These are phyloP conservation scores for Diploptera punctata DNA, from an alignment of 2,888 invertebrate species.

Conservation along the genomic window DNA sequence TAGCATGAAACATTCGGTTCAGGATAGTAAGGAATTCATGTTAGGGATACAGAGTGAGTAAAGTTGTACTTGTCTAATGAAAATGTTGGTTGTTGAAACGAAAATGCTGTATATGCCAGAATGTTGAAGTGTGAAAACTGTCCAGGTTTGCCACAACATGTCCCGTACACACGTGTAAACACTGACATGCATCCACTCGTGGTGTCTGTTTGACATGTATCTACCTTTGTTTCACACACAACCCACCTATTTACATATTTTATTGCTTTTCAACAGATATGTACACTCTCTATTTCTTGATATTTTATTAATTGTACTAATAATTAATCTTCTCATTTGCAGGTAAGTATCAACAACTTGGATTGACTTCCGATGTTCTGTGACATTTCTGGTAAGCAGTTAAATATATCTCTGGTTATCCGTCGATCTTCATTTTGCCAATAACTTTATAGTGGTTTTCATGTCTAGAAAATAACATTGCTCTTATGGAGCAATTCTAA, in stretches of 20 bases:
- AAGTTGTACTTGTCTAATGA: neutral
- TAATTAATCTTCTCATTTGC: conserved; percentile 4
- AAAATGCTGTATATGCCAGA: conserved; percentile 3
- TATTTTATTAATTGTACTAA: neutral
- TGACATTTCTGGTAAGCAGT: conserved; percentile 13
- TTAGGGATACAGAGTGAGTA: too few relatives aligned
- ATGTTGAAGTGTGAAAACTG: neutral
- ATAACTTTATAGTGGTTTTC: too few relatives aligned
- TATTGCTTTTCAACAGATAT: neutral
- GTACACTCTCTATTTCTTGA: conserved; percentile 1
- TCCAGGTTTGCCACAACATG: conserved; percentile 17
- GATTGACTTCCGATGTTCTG: conserved; percentile 5
- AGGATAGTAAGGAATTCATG: too few relatives aligned
- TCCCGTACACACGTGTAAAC: conserved; percentile 14
- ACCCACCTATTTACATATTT: conserved; percentile 13
- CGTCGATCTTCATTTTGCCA: too few relatives aligned
- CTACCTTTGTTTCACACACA: conserved; percentile 4
- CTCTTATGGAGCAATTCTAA: too few relatives aligned
- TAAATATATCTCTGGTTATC: too few relatives aligned
- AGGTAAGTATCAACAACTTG: conserved; percentile 5
- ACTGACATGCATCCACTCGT: conserved; percentile 15
- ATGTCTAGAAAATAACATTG: too few relatives aligned
- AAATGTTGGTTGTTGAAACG: conserved; percentile 20
- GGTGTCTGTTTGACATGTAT: conserved; percentile 17
- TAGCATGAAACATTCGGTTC: too few relatives aligned